Evolutionary conservation across 1,140 invertebrate genomes (phyloP).

Genomic region (Triops longicaudatus): DNA sequence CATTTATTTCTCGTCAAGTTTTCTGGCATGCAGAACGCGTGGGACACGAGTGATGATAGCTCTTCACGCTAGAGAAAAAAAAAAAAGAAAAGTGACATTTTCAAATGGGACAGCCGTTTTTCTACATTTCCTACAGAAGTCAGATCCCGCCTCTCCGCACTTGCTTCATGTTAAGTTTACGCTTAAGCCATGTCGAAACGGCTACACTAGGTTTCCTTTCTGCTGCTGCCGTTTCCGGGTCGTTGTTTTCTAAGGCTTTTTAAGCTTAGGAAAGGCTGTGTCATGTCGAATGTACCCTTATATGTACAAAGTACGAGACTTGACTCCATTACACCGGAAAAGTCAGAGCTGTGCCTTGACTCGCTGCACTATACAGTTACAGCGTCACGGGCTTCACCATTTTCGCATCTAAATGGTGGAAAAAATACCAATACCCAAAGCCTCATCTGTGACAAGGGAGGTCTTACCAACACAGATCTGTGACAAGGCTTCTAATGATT

Average conservation of each 20-base stretch:
- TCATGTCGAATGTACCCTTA: neutral
- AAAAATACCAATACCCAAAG: neutral
- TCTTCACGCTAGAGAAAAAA: neutral
- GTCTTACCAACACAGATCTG: neutral
- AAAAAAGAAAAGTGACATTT: neutral
- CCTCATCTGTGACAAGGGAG: neutral
- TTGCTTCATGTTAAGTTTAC: neutral
- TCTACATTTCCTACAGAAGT: too few relatives aligned
- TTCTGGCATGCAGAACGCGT: neutral
- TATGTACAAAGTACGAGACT: neutral
- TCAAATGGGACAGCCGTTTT: neutral
- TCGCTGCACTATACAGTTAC: neutral
- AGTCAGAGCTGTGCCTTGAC: neutral
- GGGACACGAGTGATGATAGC: neutral
- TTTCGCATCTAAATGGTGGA: neutral
- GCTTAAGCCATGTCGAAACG: neutral
- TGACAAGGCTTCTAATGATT: neutral
- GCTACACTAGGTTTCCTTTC: neutral
- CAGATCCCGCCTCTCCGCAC: too few relatives aligned
- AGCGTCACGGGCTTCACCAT: neutral
- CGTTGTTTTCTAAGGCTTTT: neutral
- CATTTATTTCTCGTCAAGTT: neutral
- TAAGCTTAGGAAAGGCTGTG: neutral
- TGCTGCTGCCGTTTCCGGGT: neutral
- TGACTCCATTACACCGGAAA: neutral